phyloP scores from a whole-genome alignment of 2,888 invertebrate species.

The Nomada flava region DNA sequence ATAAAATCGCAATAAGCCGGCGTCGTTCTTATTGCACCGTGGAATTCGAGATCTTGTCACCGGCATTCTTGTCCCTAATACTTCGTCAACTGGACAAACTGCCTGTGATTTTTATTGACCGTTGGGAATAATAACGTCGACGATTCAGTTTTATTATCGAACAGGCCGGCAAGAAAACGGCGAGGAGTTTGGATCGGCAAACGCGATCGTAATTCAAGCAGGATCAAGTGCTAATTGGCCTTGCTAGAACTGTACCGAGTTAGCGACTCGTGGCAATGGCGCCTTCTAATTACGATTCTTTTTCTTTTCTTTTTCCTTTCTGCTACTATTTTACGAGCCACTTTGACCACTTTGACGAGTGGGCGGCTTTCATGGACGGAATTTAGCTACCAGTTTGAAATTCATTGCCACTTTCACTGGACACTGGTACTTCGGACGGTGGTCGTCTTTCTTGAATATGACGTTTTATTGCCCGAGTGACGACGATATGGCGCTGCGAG shows the following conservation, averaged over 20 bases:
- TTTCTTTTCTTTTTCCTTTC: neutral
- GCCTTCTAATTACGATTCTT: conserved; percentile 74
- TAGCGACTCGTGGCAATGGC: conserved; percentile 58
- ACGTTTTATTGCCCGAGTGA: conserved; percentile 8
- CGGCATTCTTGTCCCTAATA: conserved; percentile 40
- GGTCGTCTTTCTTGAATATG: conserved; percentile 5
- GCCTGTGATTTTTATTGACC: conserved; percentile 39
- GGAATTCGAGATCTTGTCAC: conserved; percentile 48
- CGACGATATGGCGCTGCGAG: neutral
- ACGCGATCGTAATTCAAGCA: conserved; percentile 77
- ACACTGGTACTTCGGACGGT: conserved; percentile 7
- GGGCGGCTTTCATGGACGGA: conserved; percentile 63
- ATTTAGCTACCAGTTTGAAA: conserved; percentile 48
- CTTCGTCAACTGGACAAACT: conserved; percentile 19
- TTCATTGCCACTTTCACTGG: conserved; percentile 51
- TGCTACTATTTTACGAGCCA: neutral
- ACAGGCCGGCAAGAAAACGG: conserved; percentile 25
- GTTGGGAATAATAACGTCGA: conserved; percentile 35
- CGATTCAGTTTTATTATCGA: conserved; percentile 41
- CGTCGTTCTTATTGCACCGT: conserved; percentile 28
- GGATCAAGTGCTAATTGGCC: conserved; percentile 80
- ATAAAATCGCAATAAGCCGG: conserved; percentile 48
- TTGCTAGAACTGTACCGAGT: conserved; percentile 70
- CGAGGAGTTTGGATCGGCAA: conserved; percentile 57
- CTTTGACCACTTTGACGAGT: conserved; percentile 42